A percentile compares a stretch with the other conserved stretches of the same genome.
Evolutionary conservation across 2,888 invertebrate species (phyloP).

Genomic region (Drosophila tripunctata): DNA sequence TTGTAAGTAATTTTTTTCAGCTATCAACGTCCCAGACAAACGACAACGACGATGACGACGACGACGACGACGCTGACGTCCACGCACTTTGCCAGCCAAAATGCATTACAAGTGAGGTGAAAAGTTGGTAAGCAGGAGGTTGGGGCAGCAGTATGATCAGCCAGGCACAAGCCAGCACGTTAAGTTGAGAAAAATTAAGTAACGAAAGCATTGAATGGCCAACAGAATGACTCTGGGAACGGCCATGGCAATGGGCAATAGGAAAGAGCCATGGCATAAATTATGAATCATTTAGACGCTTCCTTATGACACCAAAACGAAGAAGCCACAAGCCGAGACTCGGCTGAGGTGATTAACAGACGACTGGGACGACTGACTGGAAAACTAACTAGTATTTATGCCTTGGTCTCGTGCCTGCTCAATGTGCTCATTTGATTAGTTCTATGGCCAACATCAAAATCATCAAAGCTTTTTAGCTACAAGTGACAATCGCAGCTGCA

Average conservation of each 20-base stretch:
- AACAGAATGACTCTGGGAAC: slow-evolving; percentile 51
- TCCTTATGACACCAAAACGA: slow-evolving; percentile 79
- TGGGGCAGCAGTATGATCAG: slow-evolving; percentile 19
- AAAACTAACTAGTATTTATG: slow-evolving; percentile 81
- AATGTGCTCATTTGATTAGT: slow-evolving; percentile 50
- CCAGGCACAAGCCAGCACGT: slow-evolving; percentile 69
- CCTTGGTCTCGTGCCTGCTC: slow-evolving; percentile 45
- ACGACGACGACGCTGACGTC: slow-evolving; percentile 37
- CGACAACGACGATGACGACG: slow-evolving; percentile 52
- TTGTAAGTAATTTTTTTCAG: slow-evolving; percentile 80
- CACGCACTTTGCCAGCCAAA: slow-evolving; percentile 62
- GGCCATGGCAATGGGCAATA: slow-evolving; percentile 12
- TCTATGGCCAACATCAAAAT: slow-evolving; percentile 40
- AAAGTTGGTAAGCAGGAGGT: neutral
- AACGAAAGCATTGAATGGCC: slow-evolving; percentile 74
- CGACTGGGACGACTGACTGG: slow-evolving; percentile 1
- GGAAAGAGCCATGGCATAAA: slow-evolving; percentile 69
- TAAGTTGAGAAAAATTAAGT: slow-evolving; percentile 74
- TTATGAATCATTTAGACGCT: slow-evolving; percentile 82
- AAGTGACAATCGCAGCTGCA: slow-evolving; percentile 1
- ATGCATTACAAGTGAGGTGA: slow-evolving; percentile 47
- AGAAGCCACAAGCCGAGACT: slow-evolving; percentile 46
- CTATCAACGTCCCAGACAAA: slow-evolving; percentile 73
- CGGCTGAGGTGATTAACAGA: slow-evolving; percentile 58
- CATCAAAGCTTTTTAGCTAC: neutral